Evolutionary conservation across 2,888 invertebrate species (phyloP).

Genomic region (Tholera decimalis): DNA sequence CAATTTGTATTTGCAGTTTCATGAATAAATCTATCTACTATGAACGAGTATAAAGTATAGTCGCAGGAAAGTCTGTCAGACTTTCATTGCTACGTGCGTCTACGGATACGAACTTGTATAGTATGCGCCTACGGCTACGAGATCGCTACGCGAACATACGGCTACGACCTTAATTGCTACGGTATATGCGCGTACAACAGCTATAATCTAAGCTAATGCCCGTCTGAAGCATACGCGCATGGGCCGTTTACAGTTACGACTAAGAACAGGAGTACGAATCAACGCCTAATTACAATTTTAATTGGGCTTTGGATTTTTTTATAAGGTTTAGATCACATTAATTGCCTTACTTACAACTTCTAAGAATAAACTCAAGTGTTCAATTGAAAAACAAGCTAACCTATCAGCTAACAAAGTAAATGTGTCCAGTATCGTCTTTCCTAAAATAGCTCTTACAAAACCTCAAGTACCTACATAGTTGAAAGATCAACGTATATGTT

Average conservation of each 20-base stretch:
- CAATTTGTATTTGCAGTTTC: conserved; percentile 13
- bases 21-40: conserved; percentile 6
- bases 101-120: background rate
- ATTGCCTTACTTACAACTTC: background rate
- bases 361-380: background rate
- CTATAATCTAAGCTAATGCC: too few relatives aligned
- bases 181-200: too few relatives aligned
- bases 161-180: background rate
- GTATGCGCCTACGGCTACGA: background rate
- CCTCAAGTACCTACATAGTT: conserved; percentile 40
- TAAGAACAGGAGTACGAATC: too few relatives aligned
- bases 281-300: too few relatives aligned
- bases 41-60: background rate
- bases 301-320: too few relatives aligned
- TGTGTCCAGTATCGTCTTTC: background rate
- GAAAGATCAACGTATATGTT: conserved; percentile 43
- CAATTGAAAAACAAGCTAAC: conserved; percentile 24
- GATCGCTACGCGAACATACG: background rate
- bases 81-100: background rate
- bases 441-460: conserved; percentile 9
- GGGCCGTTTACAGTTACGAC: too few relatives aligned
- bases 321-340: background rate
- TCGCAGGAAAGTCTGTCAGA: background rate
- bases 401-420: conserved; percentile 29
- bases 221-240: too few relatives aligned